Percentiles rank a stretch among this genome's conserved stretches.
These are phyloP conservation scores for Rhinichthys osculus DNA, from an alignment of 2,797 vertebrate species.

Conservation along the genomic window DNA sequence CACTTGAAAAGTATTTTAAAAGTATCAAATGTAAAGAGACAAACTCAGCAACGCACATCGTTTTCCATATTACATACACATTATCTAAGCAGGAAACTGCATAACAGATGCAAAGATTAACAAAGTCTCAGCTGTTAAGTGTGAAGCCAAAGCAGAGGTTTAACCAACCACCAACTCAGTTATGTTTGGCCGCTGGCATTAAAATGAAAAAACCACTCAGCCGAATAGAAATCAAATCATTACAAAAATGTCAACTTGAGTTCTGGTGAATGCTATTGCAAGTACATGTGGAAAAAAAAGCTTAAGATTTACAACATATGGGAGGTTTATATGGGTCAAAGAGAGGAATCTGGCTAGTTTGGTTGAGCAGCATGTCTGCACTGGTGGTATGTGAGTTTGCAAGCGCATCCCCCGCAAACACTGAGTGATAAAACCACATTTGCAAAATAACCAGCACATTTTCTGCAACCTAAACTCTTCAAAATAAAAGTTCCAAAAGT, in stretches of 20 bases:
- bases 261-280: not conserved
- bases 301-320: not conserved
- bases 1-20: not conserved
- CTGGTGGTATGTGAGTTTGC: slow-evolving; percentile 10
- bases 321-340: not conserved
- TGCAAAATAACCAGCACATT: not conserved
- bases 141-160: not conserved
- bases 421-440: not conserved
- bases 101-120: not conserved
- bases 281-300: not conserved
- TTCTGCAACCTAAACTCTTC: not conserved
- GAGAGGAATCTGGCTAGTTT: slow-evolving; percentile 47
- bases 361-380: slow-evolving; percentile 51
- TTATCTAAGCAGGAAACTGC: not conserved
- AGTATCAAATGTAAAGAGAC: not conserved
- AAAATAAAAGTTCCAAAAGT: too few relatives aligned
- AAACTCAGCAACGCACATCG: not conserved
- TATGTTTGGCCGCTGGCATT: not conserved
- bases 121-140: not conserved
- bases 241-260: not conserved
- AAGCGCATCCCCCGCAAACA: not conserved
- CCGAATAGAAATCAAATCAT: not conserved
- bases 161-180: not conserved
- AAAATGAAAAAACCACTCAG: not conserved
- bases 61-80: not conserved